Percentiles rank a stretch among this genome's conserved stretches.
These are phyloP conservation scores for Dermochelys coriacea DNA, from an alignment of 2,797 vertebrate species.

Conservation along the genomic window DNA sequence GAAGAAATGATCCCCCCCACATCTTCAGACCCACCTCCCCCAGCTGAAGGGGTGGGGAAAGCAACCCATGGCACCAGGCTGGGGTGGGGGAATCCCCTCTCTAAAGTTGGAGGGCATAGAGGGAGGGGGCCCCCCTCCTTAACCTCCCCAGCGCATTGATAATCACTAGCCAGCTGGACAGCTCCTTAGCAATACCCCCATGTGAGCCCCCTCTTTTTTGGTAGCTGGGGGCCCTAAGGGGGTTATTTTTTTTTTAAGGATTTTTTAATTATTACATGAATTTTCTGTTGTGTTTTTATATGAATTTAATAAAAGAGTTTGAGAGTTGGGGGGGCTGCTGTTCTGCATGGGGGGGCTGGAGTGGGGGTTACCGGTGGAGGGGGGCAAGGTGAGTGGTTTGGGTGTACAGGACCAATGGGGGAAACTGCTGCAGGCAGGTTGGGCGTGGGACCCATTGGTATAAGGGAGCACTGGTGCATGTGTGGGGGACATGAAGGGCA, in stretches of 20 bases:
- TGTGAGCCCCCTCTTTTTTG: background rate
- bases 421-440: background rate
- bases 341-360: background rate
- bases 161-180: conserved; percentile 25
- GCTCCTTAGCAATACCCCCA: conserved; percentile 36
- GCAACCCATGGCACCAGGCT: background rate
- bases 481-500: background rate
- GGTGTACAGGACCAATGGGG: background rate
- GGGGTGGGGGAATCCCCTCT: background rate
- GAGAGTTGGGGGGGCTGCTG: background rate
- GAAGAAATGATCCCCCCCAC: conserved; percentile 85
- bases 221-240: background rate
- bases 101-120: conserved; percentile 6
- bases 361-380: too few relatives aligned
- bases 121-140: conserved; percentile 37
- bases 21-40: background rate
- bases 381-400: background rate
- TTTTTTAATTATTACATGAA: background rate
- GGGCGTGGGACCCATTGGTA: background rate
- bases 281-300: conserved; percentile 37
- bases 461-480: background rate
- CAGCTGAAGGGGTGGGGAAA: background rate
- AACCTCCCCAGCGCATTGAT: conserved; percentile 34
- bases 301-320: conserved; percentile 50
- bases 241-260: background rate